Evolutionary conservation across 2,888 invertebrate species (phyloP).

Genomic region (Anoplius nigerrimus): DNA sequence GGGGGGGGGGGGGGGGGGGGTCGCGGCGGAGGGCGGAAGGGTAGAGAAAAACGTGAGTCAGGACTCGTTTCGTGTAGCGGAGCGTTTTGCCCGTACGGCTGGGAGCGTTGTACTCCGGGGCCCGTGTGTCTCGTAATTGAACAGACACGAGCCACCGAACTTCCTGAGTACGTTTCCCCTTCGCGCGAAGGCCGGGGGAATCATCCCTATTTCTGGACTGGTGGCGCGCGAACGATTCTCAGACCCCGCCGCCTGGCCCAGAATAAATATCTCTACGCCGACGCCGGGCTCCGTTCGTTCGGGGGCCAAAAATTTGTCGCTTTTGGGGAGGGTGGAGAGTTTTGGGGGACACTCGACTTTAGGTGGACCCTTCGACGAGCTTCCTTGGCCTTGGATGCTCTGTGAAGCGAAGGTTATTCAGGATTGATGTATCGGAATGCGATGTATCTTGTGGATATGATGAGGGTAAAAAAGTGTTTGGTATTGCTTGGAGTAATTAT

Average conservation of each 20-base stretch:
- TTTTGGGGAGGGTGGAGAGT: too few species aligned
- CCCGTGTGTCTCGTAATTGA: slow-evolving; percentile 49
- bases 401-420: too few species aligned
- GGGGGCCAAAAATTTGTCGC: too few species aligned
- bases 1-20: neutral
- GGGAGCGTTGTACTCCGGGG: slow-evolving; percentile 39
- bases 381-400: too few species aligned
- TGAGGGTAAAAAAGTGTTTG: too few species aligned
- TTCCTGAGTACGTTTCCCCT: slow-evolving; percentile 28
- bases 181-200: slow-evolving; percentile 1
- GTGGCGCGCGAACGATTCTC: slow-evolving; percentile 17
- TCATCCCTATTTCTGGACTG: slow-evolving; percentile 35
- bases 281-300: neutral
- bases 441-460: too few species aligned
- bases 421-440: too few species aligned
- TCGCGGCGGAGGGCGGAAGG: slow-evolving; percentile 1
- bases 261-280: slow-evolving; percentile 12
- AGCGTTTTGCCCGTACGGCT: slow-evolving; percentile 18
- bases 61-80: slow-evolving; percentile 36
- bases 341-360: too few species aligned
- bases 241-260: slow-evolving; percentile 3
- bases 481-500: too few species aligned
- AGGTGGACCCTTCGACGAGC: too few species aligned
- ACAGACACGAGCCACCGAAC: slow-evolving; percentile 48
- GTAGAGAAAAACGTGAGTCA: slow-evolving; percentile 39